Base-by-base conservation (phyloP, 2,113 vertebrate species). In the Cephalopholis sonnerati region DNA sequence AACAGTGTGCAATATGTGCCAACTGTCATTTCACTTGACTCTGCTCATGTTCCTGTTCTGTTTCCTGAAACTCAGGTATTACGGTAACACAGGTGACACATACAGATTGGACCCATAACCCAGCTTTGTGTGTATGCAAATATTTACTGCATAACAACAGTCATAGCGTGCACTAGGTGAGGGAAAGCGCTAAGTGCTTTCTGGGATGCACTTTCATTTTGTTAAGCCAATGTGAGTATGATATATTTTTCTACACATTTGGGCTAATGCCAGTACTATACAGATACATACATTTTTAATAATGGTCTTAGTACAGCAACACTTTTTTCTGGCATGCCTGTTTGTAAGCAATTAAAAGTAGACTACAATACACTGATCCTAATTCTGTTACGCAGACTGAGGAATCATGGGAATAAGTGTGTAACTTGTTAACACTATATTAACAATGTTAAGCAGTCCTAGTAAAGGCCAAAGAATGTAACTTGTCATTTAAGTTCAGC, bases 41-140 rank as follows among this genome's bases (percentile, higher is more conserved):
- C 27, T 17, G 32, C 24, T 62, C 48, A 57, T 75, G 53, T 86
- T 74, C 39, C 54, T 80, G 24, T 55, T 69, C 8, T 63, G 36
- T 78, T 81, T 87, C 82, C 80, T 85, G 77, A 65, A 82, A 67
- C 29, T 53, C 54, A 15, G 20, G 76, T 62, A 27, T 64, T 63
- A 11, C 12, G 46, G 17, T 64, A 36, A 59, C 36, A 25, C 22
- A 27, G 22, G 29, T 4, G 12, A 41, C 15, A n/a, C 63, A 27
- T 57, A 17, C 4, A 11, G 54, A 24, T 53, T 68, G 24, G 67
- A 55, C 17, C 27, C 20, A 61, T 15, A 55, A 55, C 12, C 10
- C 25, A 36, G n/a, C 57, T 83, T 67, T 46, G n/a, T 70, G 3
- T 62, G 22, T 32, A 17, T 79, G 57, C 18, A 85, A 78, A 76